Conservation (phyloP, 2,888 invertebrate species). For the Silvanus unidentatus region DNA sequence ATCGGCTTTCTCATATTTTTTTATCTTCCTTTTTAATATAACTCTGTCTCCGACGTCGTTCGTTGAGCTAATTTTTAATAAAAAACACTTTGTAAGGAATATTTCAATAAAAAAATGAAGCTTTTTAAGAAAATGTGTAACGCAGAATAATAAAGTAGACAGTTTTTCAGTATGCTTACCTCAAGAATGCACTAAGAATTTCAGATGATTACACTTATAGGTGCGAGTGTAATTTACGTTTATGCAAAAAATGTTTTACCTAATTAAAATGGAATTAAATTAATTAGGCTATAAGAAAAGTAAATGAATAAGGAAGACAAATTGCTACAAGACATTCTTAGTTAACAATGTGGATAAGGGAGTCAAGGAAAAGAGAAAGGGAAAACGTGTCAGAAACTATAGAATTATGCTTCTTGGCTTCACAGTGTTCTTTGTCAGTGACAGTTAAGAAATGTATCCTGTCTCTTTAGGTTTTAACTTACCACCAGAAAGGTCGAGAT, state of each 20-base stretch:
- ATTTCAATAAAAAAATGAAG: too few relatives aligned
- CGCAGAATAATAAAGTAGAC: too few relatives aligned
- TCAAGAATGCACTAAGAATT: too few relatives aligned
- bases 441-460: slow-evolving; percentile 27
- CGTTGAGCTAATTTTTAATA: too few relatives aligned
- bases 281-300: slow-evolving; percentile 2
- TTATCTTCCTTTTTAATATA: too few relatives aligned
- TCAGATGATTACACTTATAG: too few relatives aligned
- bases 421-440: slow-evolving; percentile 24
- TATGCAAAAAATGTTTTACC: slow-evolving; percentile 1
- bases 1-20: too few relatives aligned
- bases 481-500: slow-evolving; percentile 20
- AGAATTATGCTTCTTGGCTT: slow-evolving; percentile 18
- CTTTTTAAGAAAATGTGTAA: too few relatives aligned
- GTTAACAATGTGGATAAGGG: slow-evolving; percentile 1
- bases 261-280: slow-evolving; percentile 3
- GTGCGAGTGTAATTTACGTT: too few relatives aligned
- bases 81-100: too few relatives aligned
- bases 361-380: slow-evolving; percentile 3
- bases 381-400: slow-evolving; percentile 8
- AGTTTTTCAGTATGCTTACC: too few relatives aligned
- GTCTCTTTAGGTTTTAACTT: slow-evolving; percentile 26
- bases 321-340: slow-evolving; percentile 3
- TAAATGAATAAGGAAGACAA: slow-evolving; percentile 3
- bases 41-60: too few relatives aligned